Evolutionary conservation across 2,113 vertebrate species (phyloP).

Genomic region (Edolisoma coerulescens): DNA sequence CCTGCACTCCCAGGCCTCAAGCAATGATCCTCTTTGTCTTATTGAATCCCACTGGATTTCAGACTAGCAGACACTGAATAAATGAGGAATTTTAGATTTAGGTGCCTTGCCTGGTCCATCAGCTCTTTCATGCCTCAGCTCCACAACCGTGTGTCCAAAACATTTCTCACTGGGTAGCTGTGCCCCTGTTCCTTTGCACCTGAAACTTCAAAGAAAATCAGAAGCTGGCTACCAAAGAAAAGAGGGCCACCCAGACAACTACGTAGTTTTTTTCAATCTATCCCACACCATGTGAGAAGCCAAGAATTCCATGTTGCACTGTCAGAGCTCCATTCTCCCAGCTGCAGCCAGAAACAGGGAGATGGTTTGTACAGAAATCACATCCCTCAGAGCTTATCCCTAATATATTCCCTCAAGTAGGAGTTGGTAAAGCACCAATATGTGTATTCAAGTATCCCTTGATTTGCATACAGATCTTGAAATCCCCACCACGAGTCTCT

Average conservation of each 20-base stretch:
- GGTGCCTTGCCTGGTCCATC: not conserved
- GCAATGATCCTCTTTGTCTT: not conserved
- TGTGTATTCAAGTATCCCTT: not conserved
- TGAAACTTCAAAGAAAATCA: not conserved
- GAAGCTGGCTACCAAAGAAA: not conserved
- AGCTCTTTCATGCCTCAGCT: not conserved
- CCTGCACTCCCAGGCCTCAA: not conserved
- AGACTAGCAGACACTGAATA: not conserved
- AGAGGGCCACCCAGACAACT: fast-evolving
- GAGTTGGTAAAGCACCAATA: not conserved
- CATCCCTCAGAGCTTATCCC: not conserved
- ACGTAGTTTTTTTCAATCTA: not conserved
- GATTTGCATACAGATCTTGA: not conserved
- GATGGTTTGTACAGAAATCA: not conserved
- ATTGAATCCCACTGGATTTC: not conserved
- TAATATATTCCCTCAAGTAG: not conserved
- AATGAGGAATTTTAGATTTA: not conserved
- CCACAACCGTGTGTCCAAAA: not conserved
- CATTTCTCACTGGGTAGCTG: not conserved
- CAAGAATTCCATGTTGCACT: not conserved
- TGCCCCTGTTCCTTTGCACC: not conserved
- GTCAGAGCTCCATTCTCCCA: not conserved
- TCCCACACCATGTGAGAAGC: not conserved
- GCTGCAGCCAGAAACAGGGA: not conserved
- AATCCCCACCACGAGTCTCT: not conserved